phyloP scores from a whole-genome alignment of 92 coral and sea anemone genomes.

The Paramuricea clavata region DNA sequence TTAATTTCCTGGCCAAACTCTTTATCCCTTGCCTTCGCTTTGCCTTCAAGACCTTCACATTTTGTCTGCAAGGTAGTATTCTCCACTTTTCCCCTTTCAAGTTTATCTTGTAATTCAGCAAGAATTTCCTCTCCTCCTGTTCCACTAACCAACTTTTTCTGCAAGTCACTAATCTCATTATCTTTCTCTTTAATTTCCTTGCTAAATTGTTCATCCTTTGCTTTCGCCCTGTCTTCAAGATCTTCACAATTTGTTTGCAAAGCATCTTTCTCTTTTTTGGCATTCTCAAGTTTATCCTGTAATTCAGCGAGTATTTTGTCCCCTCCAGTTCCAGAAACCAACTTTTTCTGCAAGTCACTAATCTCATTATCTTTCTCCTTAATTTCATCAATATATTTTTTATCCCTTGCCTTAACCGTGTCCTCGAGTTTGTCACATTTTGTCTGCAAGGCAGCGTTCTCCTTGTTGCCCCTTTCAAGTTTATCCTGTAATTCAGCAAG shows the following conservation, averaged over 20 bases:
- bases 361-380: not conserved
- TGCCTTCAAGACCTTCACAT: not conserved
- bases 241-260: not conserved
- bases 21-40: not conserved
- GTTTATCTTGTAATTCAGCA: conserved; percentile 69
- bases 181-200: conserved; percentile 51
- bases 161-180: conserved; percentile 61
- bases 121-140: conserved; percentile 58
- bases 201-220: conserved; percentile 76
- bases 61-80: conserved; percentile 70
- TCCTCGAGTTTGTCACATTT: too few species aligned
- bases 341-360: not conserved
- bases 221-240: conserved; percentile 38
- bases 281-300: not conserved
- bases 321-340: not conserved
- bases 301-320: not conserved
- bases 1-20: conserved; percentile 34
- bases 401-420: too few species aligned
- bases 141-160: conserved; percentile 44
- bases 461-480: too few species aligned
- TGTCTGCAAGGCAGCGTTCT: too few species aligned
- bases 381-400: not conserved
- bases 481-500: too few species aligned
- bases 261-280: not conserved
- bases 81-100: conserved; percentile 58